Evolutionary conservation across 2,888 invertebrate genomes (phyloP), one percentile per base, ranked within the genome.

Genomic region (Loripinus fragilis): DNA sequence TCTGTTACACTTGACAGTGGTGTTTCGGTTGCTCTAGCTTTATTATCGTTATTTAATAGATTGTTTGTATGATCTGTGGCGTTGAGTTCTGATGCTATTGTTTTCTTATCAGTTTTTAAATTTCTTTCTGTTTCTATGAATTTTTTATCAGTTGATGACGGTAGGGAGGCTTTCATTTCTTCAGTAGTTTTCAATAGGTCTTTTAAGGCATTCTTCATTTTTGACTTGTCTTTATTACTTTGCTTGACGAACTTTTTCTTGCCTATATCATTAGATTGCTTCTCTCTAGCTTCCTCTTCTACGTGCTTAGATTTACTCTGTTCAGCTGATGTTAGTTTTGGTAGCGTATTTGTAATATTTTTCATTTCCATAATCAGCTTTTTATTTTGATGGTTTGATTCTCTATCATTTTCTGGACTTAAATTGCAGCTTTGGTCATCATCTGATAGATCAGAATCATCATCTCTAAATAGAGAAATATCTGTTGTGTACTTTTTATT

Each of bases 151-250:
- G 45, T 50, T 35, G 64, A 35, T 2, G 76, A 70, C 38, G 77
- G 69, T 7, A 70, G 17, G 10, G 60, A 42, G 42, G 42, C 65
- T 1, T 30, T 66, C 3, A 20, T 64, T 20, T 74, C 35, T 8
- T 41, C 33, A 20, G 84, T 84, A 35, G 81, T 81, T 74, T 80
- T 84, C 45, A 77, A 74, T 1, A 84, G 71, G 65, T 84, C 84
- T 78, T 77, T 84, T 23, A 84, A 48, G 33, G 66, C 81, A 66
- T 73, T 72, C 33, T 68, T 73, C 5, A 60, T 60, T 3, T 12
- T 60, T 33, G 60, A 2, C 33, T 60, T 60, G 28, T 60, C 33
- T 30, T 12, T 60, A 28, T 5, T 2, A 1, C 33, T 60, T 60
- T 23, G 28, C 33, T 60, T 33, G 8, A 15, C 33, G 33, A 60